Conservation (phyloP, 2,113 vertebrate genomes). For the Marmota flaviventris region DNA sequence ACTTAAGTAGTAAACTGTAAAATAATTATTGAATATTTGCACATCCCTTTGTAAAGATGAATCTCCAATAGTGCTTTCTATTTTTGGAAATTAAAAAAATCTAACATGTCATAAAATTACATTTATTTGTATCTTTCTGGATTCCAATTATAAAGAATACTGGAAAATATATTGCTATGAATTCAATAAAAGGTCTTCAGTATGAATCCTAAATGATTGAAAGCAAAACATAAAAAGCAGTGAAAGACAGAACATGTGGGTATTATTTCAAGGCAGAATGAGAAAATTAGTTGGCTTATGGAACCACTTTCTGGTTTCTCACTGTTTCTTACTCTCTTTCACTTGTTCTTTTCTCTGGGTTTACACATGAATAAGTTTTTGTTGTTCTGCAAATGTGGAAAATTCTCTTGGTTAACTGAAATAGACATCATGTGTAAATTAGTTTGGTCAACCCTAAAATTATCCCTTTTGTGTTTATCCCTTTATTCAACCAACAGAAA, state of each 20-base stretch:
- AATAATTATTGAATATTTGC: conserved; percentile 38
- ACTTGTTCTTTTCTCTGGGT: background rate
- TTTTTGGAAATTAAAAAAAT: background rate
- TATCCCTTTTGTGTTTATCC: background rate
- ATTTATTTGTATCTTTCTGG: conserved; percentile 26
- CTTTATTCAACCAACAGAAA: background rate
- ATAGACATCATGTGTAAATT: background rate
- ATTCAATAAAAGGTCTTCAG: background rate
- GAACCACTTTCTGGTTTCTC: background rate
- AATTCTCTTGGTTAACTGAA: background rate
- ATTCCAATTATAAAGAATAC: background rate
- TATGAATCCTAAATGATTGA: background rate
- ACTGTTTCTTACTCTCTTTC: background rate
- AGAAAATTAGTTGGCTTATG: background rate
- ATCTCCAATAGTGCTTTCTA: background rate
- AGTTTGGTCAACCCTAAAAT: conserved; percentile 27
- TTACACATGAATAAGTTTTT: background rate
- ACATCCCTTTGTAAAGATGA: background rate
- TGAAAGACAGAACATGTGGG: background rate
- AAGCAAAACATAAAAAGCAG: background rate
- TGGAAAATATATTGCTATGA: background rate
- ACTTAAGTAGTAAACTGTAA: background rate
- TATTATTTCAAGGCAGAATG: background rate
- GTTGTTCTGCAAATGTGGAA: background rate
- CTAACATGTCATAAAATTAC: background rate